Conservation (phyloP, 2,113 vertebrate genomes). For the Pampusana beccarii region DNA sequence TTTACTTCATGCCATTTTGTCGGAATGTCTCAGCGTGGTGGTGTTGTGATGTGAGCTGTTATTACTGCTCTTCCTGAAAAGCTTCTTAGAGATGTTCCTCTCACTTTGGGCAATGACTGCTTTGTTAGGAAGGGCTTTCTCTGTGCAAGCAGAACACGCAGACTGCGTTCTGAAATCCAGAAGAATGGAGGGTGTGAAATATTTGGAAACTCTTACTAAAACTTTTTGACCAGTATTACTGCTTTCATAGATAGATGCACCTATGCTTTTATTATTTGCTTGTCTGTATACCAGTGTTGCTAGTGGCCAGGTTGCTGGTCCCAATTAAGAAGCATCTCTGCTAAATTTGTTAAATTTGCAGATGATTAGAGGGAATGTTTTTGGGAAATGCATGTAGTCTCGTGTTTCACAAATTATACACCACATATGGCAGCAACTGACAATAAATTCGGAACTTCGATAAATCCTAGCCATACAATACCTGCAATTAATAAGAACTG, state of each 20-base stretch:
- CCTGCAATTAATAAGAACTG: constrained; percentile 26
- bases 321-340: neutral
- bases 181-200: neutral
- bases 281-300: neutral
- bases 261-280: neutral
- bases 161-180: neutral
- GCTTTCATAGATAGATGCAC: neutral
- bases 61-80: neutral
- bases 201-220: neutral
- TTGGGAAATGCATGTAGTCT: neutral
- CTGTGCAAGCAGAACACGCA: neutral
- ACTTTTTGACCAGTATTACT: neutral
- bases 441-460: constrained; percentile 22
- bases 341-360: neutral
- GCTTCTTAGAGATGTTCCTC: neutral
- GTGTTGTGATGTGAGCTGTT: neutral
- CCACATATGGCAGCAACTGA: neutral
- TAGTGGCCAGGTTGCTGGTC: neutral
- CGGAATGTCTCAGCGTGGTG: neutral
- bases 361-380: neutral
- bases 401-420: constrained; percentile 12
- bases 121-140: neutral
- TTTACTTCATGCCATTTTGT: neutral
- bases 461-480: constrained; percentile 4
- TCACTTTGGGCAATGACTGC: neutral